Evolutionary conservation across 2,888 invertebrate genomes (phyloP).

Genomic region (Polietes domitor): DNA sequence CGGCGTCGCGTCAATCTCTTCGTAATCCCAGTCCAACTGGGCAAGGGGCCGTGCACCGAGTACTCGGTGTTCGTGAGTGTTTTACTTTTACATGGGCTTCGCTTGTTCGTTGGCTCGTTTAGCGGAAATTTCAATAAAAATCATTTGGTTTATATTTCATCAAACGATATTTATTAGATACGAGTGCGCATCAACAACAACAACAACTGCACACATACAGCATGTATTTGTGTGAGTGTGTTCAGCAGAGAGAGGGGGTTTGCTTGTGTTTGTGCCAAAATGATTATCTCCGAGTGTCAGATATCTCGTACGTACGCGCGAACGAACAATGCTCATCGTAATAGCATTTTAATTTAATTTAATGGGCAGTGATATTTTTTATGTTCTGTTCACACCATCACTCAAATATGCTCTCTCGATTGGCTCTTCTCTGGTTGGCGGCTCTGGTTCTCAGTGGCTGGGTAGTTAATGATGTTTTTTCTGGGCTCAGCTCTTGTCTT

Average conservation of each 20-base stretch:
- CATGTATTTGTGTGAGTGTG: too few relatives aligned
- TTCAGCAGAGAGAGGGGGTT: too few relatives aligned
- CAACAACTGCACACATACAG: background rate
- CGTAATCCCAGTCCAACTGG: background rate
- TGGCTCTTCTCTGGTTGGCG: background rate
- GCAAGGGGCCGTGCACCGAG: background rate
- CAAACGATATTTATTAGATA: conserved; percentile 59
- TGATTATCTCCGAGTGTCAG: background rate
- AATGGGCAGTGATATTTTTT: conserved; percentile 15
- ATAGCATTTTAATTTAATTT: conserved; percentile 36
- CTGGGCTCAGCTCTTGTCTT: background rate
- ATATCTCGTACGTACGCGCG: background rate
- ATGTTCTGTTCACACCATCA: conserved; percentile 9
- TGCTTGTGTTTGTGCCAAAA: background rate
- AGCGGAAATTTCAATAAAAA: conserved; percentile 67
- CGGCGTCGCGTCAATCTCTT: too few relatives aligned
- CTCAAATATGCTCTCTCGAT: background rate
- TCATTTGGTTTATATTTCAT: conserved; percentile 63
- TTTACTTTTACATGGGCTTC: conserved; percentile 19
- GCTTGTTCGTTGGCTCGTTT: conserved; percentile 27
- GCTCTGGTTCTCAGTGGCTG: too few relatives aligned
- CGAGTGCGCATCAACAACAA: background rate
- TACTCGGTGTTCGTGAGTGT: background rate
- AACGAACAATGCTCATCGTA: background rate
- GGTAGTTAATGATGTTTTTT: background rate